Percentiles rank a stretch among this genome's conserved stretches.
phyloP scores from a whole-genome alignment of 2,113 vertebrate species.

The Dromaius novaehollandiae region DNA sequence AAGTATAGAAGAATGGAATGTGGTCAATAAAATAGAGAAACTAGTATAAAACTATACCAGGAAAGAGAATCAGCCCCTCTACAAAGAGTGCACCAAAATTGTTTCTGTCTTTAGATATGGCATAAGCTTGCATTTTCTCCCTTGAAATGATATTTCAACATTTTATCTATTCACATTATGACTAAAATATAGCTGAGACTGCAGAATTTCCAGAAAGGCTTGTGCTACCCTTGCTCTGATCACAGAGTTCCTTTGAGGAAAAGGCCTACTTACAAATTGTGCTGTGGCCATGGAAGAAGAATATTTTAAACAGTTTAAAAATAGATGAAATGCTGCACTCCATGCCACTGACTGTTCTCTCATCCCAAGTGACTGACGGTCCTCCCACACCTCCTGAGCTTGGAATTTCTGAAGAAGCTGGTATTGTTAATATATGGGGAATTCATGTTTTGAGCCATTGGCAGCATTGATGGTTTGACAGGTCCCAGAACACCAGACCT shows the following conservation, averaged over 20 bases:
- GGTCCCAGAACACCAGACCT: not conserved
- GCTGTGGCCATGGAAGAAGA: not conserved
- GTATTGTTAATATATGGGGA: slow-evolving; percentile 14
- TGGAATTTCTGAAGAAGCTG: not conserved
- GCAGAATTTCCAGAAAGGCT: not conserved
- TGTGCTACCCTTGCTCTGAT: not conserved
- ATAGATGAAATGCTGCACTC: slow-evolving; percentile 35
- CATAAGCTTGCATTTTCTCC: not conserved
- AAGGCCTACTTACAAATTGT: slow-evolving; percentile 5
- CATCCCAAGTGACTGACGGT: slow-evolving; percentile 24
- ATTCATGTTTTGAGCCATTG: not conserved
- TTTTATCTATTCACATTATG: not conserved
- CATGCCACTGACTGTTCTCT: not conserved
- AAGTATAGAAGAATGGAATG: not conserved
- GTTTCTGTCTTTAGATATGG: not conserved
- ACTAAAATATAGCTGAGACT: not conserved
- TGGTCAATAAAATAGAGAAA: not conserved
- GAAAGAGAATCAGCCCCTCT: not conserved
- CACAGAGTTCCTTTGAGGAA: slow-evolving; percentile 6
- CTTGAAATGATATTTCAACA: slow-evolving; percentile 6
- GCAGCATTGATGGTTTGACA: not conserved
- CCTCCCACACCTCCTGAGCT: not conserved
- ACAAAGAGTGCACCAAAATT: not conserved
- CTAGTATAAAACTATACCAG: not conserved
- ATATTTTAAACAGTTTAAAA: slow-evolving; percentile 51